phyloP scores from a whole-genome alignment of 2,888 invertebrate genomes.

The Caradrina kadenii region DNA sequence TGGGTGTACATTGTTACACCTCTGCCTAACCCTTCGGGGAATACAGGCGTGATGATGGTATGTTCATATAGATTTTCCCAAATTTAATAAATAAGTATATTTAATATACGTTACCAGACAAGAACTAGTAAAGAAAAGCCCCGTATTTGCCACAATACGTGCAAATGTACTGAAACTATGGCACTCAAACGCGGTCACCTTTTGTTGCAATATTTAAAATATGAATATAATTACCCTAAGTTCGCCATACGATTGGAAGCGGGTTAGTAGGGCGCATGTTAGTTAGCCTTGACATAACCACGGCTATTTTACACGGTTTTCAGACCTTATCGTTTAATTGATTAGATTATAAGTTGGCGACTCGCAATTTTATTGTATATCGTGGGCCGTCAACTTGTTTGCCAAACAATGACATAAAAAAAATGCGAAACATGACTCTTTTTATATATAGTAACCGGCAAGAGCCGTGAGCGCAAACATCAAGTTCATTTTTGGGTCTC shows the following conservation, averaged over 20 bases:
- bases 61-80: no score
- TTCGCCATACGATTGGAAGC: constrained; percentile 51
- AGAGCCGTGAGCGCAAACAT: no score
- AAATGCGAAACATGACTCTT: background rate
- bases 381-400: no score
- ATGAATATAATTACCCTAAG: constrained; percentile 39
- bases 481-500: no score
- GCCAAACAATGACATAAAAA: no score
- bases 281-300: constrained; percentile 79
- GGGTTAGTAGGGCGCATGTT: constrained; percentile 75
- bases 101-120: background rate
- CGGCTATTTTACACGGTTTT: constrained; percentile 59
- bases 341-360: constrained; percentile 46
- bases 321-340: constrained; percentile 58
- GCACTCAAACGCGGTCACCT: constrained; percentile 7
- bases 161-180: background rate
- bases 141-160: background rate
- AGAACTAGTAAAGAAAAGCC: background rate
- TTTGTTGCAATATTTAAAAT: constrained; percentile 34
- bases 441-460: no score
- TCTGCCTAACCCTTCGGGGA: no score
- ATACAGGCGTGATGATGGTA: no score
- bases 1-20: no score
- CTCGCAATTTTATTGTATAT: constrained; percentile 13
- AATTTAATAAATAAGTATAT: background rate